Evolutionary conservation across 2,113 vertebrate genomes (phyloP).

Genomic region (Odontophorus gujanensis): DNA sequence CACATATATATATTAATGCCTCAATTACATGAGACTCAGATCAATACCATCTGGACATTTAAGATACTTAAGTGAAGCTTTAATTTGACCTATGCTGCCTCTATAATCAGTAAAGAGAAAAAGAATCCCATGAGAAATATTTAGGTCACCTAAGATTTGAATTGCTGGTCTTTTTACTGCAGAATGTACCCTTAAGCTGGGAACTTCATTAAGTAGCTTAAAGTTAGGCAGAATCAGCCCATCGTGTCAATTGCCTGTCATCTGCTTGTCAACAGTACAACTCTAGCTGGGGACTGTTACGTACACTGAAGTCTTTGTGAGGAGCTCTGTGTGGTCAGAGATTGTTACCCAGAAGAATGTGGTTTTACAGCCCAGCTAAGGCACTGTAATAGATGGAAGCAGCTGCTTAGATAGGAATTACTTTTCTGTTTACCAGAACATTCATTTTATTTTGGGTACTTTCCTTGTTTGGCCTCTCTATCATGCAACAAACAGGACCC

Average conservation of each 20-base stretch:
- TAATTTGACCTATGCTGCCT: constrained; percentile 57
- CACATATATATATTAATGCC: constrained; percentile 23
- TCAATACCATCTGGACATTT: constrained; percentile 71
- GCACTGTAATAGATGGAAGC: neutral
- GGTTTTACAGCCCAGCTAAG: neutral
- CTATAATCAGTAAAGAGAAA: constrained; percentile 55
- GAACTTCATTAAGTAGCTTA: neutral
- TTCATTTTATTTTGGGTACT: constrained; percentile 13
- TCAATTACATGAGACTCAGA: constrained; percentile 50
- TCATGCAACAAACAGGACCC: too few relatives aligned
- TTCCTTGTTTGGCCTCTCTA: neutral
- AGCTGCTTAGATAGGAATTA: constrained; percentile 24
- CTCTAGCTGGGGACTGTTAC: neutral
- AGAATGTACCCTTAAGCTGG: neutral
- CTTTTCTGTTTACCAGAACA: neutral
- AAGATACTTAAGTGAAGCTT: constrained; percentile 55
- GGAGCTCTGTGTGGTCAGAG: neutral
- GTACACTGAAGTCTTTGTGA: neutral
- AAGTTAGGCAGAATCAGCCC: neutral
- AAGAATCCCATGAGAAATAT: constrained; percentile 37
- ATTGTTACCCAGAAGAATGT: neutral
- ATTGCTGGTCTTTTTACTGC: constrained; percentile 13
- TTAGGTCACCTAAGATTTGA: constrained; percentile 37
- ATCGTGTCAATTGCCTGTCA: neutral
- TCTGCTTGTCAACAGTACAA: neutral